Base-by-base conservation (phyloP, 2,797 vertebrate genomes). In the Pampus argenteus region DNA sequence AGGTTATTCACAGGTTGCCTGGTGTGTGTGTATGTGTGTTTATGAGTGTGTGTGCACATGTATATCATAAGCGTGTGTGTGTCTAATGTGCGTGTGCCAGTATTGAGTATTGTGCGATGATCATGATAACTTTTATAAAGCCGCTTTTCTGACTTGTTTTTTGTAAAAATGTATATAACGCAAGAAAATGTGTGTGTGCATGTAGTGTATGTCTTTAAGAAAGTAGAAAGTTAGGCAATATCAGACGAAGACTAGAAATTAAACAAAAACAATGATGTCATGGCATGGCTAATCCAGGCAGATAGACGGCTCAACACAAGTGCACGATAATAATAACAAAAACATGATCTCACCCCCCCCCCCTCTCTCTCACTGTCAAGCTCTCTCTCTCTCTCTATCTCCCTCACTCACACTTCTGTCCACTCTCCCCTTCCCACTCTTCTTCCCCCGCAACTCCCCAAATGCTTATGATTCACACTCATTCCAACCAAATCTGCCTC, bases 201-300 rank as follows among this genome's bases (percentile, higher is more conserved):
- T 47, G 52, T 22, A 40, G 63, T 73, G 57, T 62, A 18, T 75
- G 60, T 79, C 64, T 89, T 79, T 73, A 84, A 85, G 76, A 77
- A 76, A 70, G 71, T 34, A 75, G 49, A 83, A 85, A 84, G 86
- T 91, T 87, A 78, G 83, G 85, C 69, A 85, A 86, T 82, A 89
- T 87, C 82, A 87, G 83, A 58, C 78, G 1, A 78, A 76, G 84
- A 75, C 83, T 72, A 80, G 82, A 92, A 94, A 94, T 95, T 90
- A 94, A 94, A 93, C 74, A 90, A 94, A 93, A 94, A 94, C 93
- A 95, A 93, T 95, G 95, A 95, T 94, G 93, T 95, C 94, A 95
- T 86, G 84, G 82, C 74, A 50, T 79, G 81, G 85, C 89, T 93
- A 93, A 94, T 93, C 90, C 90, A 82, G 91, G 89, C 88, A 90